These are phyloP conservation scores for Conus ventricosus DNA, from an alignment of 1,140 invertebrate species.

Conservation along the genomic window DNA sequence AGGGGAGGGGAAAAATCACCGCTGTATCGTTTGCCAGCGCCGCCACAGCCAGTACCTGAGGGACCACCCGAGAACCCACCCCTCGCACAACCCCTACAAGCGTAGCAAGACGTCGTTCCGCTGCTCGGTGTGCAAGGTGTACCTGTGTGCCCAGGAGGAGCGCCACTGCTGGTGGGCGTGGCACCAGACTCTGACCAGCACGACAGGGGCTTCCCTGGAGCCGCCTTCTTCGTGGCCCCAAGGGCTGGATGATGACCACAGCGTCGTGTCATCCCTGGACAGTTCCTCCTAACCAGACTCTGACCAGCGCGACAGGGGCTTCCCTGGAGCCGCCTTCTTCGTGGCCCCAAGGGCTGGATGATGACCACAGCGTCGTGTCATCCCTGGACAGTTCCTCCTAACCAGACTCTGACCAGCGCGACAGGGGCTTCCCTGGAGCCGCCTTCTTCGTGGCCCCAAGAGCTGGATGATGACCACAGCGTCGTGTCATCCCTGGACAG, in stretches of 20 bases:
- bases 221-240: neutral
- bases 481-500: neutral
- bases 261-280: neutral
- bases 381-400: no score
- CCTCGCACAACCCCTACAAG: neutral
- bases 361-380: neutral
- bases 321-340: neutral
- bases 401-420: neutral
- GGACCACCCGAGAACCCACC: conserved; percentile 9
- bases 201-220: neutral
- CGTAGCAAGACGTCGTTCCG: conserved; percentile 8
- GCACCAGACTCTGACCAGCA: neutral
- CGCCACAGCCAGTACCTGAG: conserved; percentile 10
- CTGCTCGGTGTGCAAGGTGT: neutral
- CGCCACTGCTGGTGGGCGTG: conserved; percentile 14
- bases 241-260: neutral
- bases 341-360: neutral
- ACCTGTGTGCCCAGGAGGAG: conserved; percentile 8
- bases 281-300: no score
- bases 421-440: neutral
- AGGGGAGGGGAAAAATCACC: conserved; percentile 3
- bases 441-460: neutral
- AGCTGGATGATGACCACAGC: neutral
- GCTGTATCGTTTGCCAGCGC: conserved; percentile 9
- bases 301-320: neutral